Conservation (phyloP, 2,113 vertebrate species). For the Cheilinus undulatus region DNA sequence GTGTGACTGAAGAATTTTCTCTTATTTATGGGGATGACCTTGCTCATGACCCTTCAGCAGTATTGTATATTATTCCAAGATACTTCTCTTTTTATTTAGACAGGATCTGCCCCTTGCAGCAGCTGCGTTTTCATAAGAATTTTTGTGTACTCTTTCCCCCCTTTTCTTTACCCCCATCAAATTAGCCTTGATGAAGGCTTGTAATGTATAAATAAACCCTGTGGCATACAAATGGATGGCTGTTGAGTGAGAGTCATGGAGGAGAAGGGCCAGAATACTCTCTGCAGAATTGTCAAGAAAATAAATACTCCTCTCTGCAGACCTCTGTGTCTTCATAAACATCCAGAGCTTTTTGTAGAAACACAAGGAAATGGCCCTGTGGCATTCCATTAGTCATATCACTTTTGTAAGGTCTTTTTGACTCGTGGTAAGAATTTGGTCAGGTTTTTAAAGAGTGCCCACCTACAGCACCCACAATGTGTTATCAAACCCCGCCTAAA, state of each 20-base stretch:
- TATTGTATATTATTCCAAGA: conserved; percentile 85
- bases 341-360: conserved; percentile 68
- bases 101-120: conserved; percentile 77
- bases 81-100: conserved; percentile 84
- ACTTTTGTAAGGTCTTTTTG: conserved; percentile 48
- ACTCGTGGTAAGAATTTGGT: conserved; percentile 23
- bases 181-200: conserved; percentile 87
- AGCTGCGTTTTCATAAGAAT: conserved; percentile 84
- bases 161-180: conserved; percentile 78
- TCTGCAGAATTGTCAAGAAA: conserved; percentile 80
- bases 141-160: conserved; percentile 62
- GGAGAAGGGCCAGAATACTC: conserved; percentile 75
- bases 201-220: conserved; percentile 86
- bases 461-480: conserved; percentile 16
- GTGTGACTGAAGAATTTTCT: conserved; percentile 69
- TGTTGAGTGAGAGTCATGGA: conserved; percentile 82
- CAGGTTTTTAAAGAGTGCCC: conserved; percentile 25
- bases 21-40: conserved; percentile 80
- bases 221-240: conserved; percentile 83
- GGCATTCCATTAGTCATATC: conserved; percentile 67
- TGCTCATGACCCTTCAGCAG: conserved; percentile 67
- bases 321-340: conserved; percentile 81
- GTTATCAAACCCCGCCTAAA: conserved; percentile 6
- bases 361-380: conserved; percentile 67
- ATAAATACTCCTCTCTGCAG: conserved; percentile 79